phyloP scores from a whole-genome alignment of 2,888 invertebrate genomes.

The Drosophila acutilabella region DNA sequence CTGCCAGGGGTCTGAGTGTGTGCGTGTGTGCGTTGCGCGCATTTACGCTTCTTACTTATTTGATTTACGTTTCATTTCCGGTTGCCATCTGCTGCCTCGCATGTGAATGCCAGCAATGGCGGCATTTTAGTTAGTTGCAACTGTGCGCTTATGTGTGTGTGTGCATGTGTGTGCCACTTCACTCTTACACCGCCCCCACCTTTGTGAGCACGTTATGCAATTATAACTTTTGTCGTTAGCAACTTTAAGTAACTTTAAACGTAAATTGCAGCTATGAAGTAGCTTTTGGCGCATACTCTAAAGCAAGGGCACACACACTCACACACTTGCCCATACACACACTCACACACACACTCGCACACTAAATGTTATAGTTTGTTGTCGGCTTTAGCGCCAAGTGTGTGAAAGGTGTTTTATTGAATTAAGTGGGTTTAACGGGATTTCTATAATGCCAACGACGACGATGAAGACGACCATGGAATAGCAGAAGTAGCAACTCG shows the following conservation, averaged over 20 bases:
- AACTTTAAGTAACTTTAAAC: slow-evolving; percentile 81
- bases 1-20: slow-evolving; percentile 7
- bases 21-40: slow-evolving; percentile 50
- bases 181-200: slow-evolving; percentile 22
- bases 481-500: too few relatives aligned
- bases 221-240: slow-evolving; percentile 84
- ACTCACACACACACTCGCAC: slow-evolving; percentile 37
- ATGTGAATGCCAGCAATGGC: slow-evolving; percentile 57
- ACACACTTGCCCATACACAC: slow-evolving; percentile 15
- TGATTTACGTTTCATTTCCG: slow-evolving; percentile 84
- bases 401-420: slow-evolving; percentile 81
- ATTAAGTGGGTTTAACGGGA: slow-evolving; percentile 80
- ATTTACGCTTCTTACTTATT: slow-evolving; percentile 80
- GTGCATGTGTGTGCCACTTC: slow-evolving; percentile 18
- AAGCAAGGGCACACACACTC: slow-evolving; percentile 42
- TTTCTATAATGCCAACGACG: slow-evolving; percentile 75
- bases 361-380: slow-evolving; percentile 73
- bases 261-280: slow-evolving; percentile 81
- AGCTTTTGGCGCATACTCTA: slow-evolving; percentile 77
- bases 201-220: slow-evolving; percentile 80
- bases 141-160: slow-evolving; percentile 13
- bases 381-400: slow-evolving; percentile 79
- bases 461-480: slow-evolving; percentile 18
- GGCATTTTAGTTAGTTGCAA: slow-evolving; percentile 57
- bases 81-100: slow-evolving; percentile 80